These are phyloP conservation scores for Caenorhabditis japonica DNA, from an alignment of 2,888 invertebrate species.

Conservation along the genomic window DNA sequence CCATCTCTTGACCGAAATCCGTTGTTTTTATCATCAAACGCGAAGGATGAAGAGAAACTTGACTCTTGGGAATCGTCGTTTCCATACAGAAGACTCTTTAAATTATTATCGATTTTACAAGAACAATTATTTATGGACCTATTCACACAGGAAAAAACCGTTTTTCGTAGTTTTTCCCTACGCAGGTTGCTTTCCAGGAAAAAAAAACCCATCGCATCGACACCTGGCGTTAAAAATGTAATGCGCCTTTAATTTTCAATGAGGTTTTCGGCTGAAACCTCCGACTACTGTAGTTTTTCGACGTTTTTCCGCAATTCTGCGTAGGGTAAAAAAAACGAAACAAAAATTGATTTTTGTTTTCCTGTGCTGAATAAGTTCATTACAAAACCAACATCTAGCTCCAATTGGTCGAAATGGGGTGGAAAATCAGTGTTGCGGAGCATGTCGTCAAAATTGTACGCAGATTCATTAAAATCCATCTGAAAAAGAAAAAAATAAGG, in stretches of 20 bases:
- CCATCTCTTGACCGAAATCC: constrained; percentile 34
- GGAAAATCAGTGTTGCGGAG: constrained; percentile 15
- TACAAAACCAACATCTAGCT: constrained; percentile 26
- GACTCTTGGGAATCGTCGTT: constrained; percentile 22
- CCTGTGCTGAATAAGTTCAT: not conserved
- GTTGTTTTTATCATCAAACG: constrained; percentile 13
- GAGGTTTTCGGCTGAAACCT: too few species aligned
- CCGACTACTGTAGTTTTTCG: too few species aligned
- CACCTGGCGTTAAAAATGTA: too few species aligned
- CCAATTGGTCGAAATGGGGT: constrained; percentile 22
- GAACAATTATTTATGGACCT: too few species aligned
- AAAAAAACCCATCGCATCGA: too few species aligned
- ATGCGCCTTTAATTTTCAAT: too few species aligned
- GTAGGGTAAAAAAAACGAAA: not conserved
- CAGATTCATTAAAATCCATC: constrained; percentile 34
- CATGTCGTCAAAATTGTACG: constrained; percentile 3
- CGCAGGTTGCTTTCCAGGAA: too few species aligned
- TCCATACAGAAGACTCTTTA: constrained; percentile 28
- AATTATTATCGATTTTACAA: too few species aligned
- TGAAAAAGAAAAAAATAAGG: constrained; percentile 6
- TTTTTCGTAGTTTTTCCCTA: too few species aligned
- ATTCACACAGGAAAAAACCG: too few species aligned
- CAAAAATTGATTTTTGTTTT: not conserved
- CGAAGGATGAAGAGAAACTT: constrained; percentile 17
- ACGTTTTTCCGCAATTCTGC: too few species aligned